phyloP scores from a whole-genome alignment of 92 coral and sea anemone species.

The Metridium senile region DNA sequence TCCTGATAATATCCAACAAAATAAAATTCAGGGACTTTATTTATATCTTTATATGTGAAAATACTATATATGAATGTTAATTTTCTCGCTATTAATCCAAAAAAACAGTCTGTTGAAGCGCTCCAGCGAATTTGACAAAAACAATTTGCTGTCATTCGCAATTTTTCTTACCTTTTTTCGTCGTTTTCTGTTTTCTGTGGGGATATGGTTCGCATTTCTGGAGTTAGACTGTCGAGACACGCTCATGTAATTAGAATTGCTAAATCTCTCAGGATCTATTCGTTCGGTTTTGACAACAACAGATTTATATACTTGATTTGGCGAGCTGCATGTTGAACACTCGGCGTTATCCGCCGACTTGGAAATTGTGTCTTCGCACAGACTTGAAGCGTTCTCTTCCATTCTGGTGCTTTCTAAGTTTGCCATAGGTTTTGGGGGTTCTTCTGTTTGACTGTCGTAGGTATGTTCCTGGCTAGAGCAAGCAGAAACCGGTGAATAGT shows the following conservation, averaged over 20 bases:
- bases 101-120: not conserved
- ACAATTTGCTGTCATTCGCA: slow-evolving; percentile 2
- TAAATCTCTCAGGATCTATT: slow-evolving; percentile 34
- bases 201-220: slow-evolving; percentile 10
- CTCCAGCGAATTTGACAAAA: slow-evolving; percentile 11
- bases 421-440: not conserved
- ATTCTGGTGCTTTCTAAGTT: not conserved
- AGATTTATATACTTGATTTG: slow-evolving; percentile 37
- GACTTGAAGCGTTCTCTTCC: not conserved
- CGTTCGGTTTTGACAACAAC: slow-evolving; percentile 54
- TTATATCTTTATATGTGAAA: no score
- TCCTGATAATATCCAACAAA: no score
- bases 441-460: not conserved
- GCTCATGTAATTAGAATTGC: slow-evolving; percentile 37
- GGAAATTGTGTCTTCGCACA: not conserved
- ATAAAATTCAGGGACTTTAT: no score
- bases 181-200: slow-evolving; percentile 1
- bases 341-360: not conserved
- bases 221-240: slow-evolving; percentile 20
- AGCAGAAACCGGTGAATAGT: slow-evolving; percentile 27
- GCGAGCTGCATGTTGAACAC: not conserved
- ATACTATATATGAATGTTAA: not conserved
- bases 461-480: not conserved
- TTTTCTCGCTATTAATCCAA: no score
- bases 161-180: slow-evolving; percentile 20